These are phyloP conservation scores for Cephus rjabovi DNA, from an alignment of 2,888 invertebrate species.

Conservation along the genomic window DNA sequence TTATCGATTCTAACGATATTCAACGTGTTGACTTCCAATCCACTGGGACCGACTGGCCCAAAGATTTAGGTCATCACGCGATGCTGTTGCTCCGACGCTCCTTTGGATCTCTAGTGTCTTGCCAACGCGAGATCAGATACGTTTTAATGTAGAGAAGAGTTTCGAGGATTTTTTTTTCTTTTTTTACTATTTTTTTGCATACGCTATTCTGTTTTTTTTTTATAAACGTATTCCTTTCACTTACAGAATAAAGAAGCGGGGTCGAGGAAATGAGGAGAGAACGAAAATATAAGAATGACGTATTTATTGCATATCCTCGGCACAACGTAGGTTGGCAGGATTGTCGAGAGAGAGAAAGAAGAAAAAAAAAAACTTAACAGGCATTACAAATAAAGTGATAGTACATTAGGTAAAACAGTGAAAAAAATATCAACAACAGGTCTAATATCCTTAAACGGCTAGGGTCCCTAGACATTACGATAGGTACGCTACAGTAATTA, in stretches of 20 bases:
- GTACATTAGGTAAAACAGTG: slow-evolving; percentile 37
- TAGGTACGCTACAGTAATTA: slow-evolving; percentile 32
- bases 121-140: not conserved
- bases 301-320: slow-evolving; percentile 42
- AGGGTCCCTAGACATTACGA: slow-evolving; percentile 32
- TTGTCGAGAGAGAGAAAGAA: slow-evolving; percentile 19
- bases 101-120: not conserved
- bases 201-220: not conserved
- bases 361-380: slow-evolving; percentile 39
- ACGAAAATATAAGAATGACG: slow-evolving; percentile 32
- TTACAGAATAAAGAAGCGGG: not conserved
- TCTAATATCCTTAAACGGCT: slow-evolving; percentile 31
- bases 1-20: not conserved
- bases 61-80: slow-evolving; percentile 57
- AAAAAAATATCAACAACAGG: slow-evolving; percentile 44
- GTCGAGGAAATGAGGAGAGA: slow-evolving; percentile 8
- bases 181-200: not conserved
- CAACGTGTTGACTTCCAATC: not conserved
- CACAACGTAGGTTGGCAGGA: slow-evolving; percentile 31
- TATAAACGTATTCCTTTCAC: not conserved
- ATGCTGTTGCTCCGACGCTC: not conserved
- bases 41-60: slow-evolving; percentile 38
- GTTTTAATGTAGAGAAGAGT: not conserved
- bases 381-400: slow-evolving; percentile 30
- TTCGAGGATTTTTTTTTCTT: not conserved